phyloP scores from a whole-genome alignment of 1,140 invertebrate genomes.

The Argopecten irradians region DNA sequence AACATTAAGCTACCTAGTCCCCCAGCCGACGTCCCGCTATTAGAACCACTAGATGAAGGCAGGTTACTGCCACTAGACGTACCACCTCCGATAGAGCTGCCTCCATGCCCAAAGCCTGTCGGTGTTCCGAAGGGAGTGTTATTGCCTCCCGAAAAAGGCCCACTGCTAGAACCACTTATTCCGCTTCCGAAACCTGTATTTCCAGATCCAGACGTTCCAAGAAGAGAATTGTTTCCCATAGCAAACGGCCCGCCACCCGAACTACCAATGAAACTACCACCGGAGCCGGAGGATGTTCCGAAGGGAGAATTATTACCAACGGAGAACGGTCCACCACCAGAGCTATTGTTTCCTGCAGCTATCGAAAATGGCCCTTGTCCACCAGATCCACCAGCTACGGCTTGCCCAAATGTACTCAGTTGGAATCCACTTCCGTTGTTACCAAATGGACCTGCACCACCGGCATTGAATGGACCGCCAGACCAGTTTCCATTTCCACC shows the following conservation, averaged over 20 bases:
- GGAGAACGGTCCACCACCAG: conserved; percentile 24
- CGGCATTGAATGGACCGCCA: background rate
- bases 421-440: conserved; percentile 37
- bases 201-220: background rate
- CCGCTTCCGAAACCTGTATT: background rate
- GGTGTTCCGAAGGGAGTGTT: no score
- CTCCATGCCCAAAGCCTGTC: background rate
- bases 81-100: background rate
- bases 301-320: background rate
- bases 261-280: conserved; percentile 12
- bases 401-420: conserved; percentile 43
- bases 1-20: background rate
- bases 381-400: conserved; percentile 31
- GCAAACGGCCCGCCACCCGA: background rate
- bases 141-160: background rate
- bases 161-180: background rate
- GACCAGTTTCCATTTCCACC: conserved; percentile 24
- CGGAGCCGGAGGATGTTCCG: conserved; percentile 20
- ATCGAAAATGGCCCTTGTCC: conserved; percentile 42
- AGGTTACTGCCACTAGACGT: background rate
- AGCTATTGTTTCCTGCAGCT: conserved; percentile 28
- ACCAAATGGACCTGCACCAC: conserved; percentile 12
- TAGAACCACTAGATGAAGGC: conserved; percentile 6
- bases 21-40: background rate
- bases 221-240: background rate